Evolutionary conservation across 2,888 invertebrate species (phyloP), one percentile per base, ranked within the genome.

Genomic region (Acleris laterana): DNA sequence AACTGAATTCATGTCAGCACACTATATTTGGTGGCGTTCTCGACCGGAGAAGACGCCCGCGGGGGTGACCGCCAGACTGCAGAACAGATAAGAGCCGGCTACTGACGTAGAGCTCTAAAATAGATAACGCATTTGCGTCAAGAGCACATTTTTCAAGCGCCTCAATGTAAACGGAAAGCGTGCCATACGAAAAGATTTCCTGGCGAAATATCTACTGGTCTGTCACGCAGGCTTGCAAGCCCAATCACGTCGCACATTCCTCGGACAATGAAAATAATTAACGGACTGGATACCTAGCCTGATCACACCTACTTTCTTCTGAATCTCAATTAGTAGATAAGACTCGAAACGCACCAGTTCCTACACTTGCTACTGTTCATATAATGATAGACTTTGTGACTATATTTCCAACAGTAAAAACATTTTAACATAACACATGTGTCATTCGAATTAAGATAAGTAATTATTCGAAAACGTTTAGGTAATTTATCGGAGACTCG

Each of bases 71-170:
- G 87, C 81, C 84, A 89, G 87, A 88, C 86, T 84, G 85, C 87
- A 88, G 79, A 81, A 79, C 82, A 89, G 90, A 89, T 91, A 91
- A 89, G 84, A 83, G 72, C 76, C 77, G 80, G 77, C 81, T 79
- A 83, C 82, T 93, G 92, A 93, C 92, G 92, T 89, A 90, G 83
- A 87, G 82, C 82, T 89, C 90, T 88, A 87, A 92, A 93, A 92
- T 92, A 93, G 92, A 93, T 90, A 92, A 93, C 89, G 88, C 89
- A 89, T 91, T 92, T 93, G 91, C 93, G 93, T 93, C 93, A 92
- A 90, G 88, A 85, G 86, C 79, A 85, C 84, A 89, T 91, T 93
- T 92, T 91, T 92, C 85, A 85, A 86, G 82, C 87, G 74, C 77
- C 73, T 75, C 81, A 83, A 80, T 83, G 86, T 87, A 89, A 87